These are phyloP conservation scores for Lithophane semibrunnea DNA, from an alignment of 2,888 invertebrate genomes.

Conservation along the genomic window DNA sequence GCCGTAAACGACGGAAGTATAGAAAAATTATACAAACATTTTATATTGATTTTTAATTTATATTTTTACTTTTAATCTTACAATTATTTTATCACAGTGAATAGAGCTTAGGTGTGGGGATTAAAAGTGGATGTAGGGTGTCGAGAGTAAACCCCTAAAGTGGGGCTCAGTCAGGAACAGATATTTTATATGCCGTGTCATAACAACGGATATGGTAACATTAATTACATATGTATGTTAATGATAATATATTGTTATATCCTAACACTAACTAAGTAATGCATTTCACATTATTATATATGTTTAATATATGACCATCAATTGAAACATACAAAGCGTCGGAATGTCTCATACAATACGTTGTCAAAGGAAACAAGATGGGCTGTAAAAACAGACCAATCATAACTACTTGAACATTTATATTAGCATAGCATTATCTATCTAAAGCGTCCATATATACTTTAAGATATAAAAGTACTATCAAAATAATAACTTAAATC, in stretches of 20 bases:
- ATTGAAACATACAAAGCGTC: slow-evolving; percentile 67
- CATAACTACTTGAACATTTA: slow-evolving; percentile 49
- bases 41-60: slow-evolving; percentile 62
- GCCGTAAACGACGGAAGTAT: slow-evolving; percentile 51
- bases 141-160: slow-evolving; percentile 53
- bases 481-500: slow-evolving; percentile 59
- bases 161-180: slow-evolving; percentile 47
- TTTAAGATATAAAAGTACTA: slow-evolving; percentile 59
- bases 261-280: slow-evolving; percentile 71
- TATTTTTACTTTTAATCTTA: slow-evolving; percentile 65
- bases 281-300: slow-evolving; percentile 54
- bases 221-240: slow-evolving; percentile 63
- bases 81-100: slow-evolving; percentile 83
- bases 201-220: slow-evolving; percentile 65
- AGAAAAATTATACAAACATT: slow-evolving; percentile 63
- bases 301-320: slow-evolving; percentile 60
- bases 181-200: slow-evolving; percentile 56
- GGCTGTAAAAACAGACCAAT: slow-evolving; percentile 55
- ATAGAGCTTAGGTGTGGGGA: slow-evolving; percentile 74
- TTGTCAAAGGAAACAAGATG: slow-evolving; percentile 58
- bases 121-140: slow-evolving; percentile 51
- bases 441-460: slow-evolving; percentile 48
- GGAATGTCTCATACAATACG: slow-evolving; percentile 70
- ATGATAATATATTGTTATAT: slow-evolving; percentile 72
- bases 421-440: slow-evolving; percentile 52